A percentile compares a stretch with the other conserved stretches of the same genome.
These are phyloP conservation scores for Octodonta nipae DNA, from an alignment of 2,888 invertebrate genomes.

Conservation along the genomic window DNA sequence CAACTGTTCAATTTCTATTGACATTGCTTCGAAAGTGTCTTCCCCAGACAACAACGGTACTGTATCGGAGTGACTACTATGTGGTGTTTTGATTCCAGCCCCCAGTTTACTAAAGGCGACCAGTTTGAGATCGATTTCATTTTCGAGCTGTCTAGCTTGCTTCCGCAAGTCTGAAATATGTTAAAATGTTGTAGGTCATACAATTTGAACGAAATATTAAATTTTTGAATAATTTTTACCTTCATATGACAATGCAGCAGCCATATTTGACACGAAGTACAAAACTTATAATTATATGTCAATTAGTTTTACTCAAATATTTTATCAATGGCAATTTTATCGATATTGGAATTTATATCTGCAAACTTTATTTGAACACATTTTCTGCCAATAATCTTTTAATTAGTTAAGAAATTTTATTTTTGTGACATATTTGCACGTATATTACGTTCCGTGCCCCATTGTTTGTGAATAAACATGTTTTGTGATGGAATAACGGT, in stretches of 20 bases:
- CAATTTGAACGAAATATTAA: background rate
- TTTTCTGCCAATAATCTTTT: no score
- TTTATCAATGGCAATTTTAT: no score
- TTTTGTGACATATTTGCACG: no score
- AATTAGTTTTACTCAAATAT: no score
- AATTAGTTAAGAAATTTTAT: no score
- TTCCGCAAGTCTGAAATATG: slow-evolving; percentile 72
- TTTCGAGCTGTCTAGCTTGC: slow-evolving; percentile 85
- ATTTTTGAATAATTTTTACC: slow-evolving; percentile 17
- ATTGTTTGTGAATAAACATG: no score
- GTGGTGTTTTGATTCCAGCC: slow-evolving; percentile 45
- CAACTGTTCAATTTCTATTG: slow-evolving; percentile 81
- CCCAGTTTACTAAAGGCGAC: slow-evolving; percentile 92
- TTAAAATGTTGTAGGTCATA: background rate
- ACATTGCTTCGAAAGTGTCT: slow-evolving; percentile 84
- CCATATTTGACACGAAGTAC: no score
- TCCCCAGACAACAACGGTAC: slow-evolving; percentile 76
- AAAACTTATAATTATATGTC: no score
- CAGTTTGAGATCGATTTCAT: slow-evolving; percentile 90
- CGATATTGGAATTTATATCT: no score
- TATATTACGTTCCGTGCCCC: no score
- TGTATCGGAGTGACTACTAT: slow-evolving; percentile 51
- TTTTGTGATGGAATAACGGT: no score
- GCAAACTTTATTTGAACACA: no score
- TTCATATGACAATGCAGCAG: slow-evolving; percentile 28